Conservation (phyloP, 1,140 invertebrate genomes). For the Sinonovacula constricta region DNA sequence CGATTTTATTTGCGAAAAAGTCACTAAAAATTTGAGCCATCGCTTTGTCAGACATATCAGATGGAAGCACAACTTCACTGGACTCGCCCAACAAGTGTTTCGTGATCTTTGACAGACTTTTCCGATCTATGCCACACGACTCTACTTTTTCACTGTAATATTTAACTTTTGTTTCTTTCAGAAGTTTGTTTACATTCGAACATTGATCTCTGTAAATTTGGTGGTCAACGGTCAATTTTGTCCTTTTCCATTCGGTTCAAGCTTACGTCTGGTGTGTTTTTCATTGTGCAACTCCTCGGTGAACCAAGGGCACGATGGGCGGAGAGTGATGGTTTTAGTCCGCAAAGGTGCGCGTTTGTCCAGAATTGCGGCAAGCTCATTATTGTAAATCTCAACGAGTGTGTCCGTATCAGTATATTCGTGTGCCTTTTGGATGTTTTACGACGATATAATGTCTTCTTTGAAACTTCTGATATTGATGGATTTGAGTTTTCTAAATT, state of each 20-base stretch:
- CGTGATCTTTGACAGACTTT: conserved; percentile 33
- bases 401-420: too few species aligned
- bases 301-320: too few species aligned
- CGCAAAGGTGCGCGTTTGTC: too few species aligned
- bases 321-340: too few species aligned
- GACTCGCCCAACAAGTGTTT: conserved; percentile 18
- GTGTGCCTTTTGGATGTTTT: too few species aligned
- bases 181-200: conserved; percentile 21
- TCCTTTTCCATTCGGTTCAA: too few species aligned
- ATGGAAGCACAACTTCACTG: conserved; percentile 8
- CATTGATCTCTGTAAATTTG: conserved; percentile 45
- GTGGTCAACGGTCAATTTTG: conserved; percentile 5
- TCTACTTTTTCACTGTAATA: conserved; percentile 34
- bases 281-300: too few species aligned
- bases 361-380: too few species aligned
- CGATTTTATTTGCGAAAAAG: conserved; percentile 42
- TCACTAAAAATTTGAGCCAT: conserved; percentile 43
- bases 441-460: background rate
- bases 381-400: too few species aligned
- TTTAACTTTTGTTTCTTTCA: conserved; percentile 17
- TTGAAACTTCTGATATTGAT: conserved; percentile 10
- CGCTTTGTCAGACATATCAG: conserved; percentile 1
- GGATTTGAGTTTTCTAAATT: conserved; percentile 1
- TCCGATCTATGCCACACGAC: conserved; percentile 28
- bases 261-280: too few species aligned